Base-by-base conservation (phyloP, 2,797 vertebrate species). In the Numenius phaeopus region DNA sequence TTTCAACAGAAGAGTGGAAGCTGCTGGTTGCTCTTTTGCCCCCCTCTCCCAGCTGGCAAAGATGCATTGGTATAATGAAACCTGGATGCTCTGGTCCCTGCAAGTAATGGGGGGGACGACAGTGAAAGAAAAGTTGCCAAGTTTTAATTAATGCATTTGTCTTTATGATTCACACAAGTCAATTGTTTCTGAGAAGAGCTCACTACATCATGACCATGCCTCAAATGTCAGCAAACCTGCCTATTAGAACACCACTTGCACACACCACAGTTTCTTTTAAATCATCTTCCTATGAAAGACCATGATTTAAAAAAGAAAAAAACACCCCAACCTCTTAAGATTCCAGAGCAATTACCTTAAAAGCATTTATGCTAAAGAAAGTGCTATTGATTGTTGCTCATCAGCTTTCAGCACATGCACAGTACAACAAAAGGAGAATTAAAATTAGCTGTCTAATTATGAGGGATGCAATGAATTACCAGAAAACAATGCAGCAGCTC, bases 381-480 rank as follows among this genome's bases (percentile, higher is more conserved):
- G 46, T 44, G n/a, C 42, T 92, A 89, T 87, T 71, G 90, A 96
- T 90, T 69, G 32, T 32, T 87, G 39, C 54, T 94, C 86, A 94
- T 96, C 82, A 92, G 70, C 64, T 94, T 91, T 87, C 82, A 92
- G 82, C 30, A 87, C 39, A 40, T 54, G 65, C 70, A 73, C 34
- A 57, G 29, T 59, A 76, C 39, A 91, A 79, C 40, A 89, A 81
- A 96, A 96, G 58, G 49, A 85, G 57, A 92, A 97, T 52, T 89
- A 90, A 89, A 95, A 90, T 65, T 90, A 72, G 40, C 70, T 93
- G 12, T 24, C 87, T 96, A 92, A 95, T 93, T 84, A 95, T 2
- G 2, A 91, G 62, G 58, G 52, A 75, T 75, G 67, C n/a, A 67
- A 34, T 66, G 47, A 83, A 92, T 78, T 84, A 89, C 22, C 78